phyloP scores from a whole-genome alignment of 1,140 invertebrate species.

The Sitodiplosis mosellana region DNA sequence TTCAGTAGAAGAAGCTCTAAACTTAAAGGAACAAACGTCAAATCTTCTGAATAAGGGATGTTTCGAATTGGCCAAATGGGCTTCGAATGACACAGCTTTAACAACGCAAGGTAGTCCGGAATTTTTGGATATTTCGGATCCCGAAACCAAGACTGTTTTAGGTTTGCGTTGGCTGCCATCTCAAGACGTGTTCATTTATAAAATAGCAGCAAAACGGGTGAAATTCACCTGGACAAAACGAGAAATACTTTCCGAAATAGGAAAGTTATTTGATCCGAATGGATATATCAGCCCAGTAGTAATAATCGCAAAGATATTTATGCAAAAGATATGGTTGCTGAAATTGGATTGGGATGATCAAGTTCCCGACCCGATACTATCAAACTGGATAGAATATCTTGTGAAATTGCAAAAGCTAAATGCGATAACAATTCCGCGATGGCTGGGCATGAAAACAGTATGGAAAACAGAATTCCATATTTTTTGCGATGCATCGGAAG shows the following conservation, averaged over 20 bases:
- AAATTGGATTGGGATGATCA: conserved; percentile 8
- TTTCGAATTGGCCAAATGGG: no score
- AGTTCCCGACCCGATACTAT: conserved; percentile 3
- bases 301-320: conserved; percentile 8
- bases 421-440: conserved; percentile 5
- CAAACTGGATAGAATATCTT: conserved; percentile 3
- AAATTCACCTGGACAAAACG: conserved; percentile 4
- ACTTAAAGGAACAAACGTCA: no score
- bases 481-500: conserved; percentile 16
- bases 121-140: no score
- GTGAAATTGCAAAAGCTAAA: conserved; percentile 1
- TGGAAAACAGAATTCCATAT: conserved; percentile 11
- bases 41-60: no score
- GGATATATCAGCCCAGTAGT: conserved; percentile 9
- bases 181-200: background rate
- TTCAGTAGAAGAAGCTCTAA: no score
- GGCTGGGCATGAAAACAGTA: background rate
- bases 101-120: no score
- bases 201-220: background rate
- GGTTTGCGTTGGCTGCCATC: background rate
- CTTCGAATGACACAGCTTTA: no score
- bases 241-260: conserved; percentile 6
- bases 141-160: no score
- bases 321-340: conserved; percentile 8
- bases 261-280: conserved; percentile 9